A percentile compares a stretch with the other conserved stretches of the same genome.
These are phyloP conservation scores for Cyphomyrmex costatus DNA, from an alignment of 1,140 invertebrate genomes.

Conservation along the genomic window DNA sequence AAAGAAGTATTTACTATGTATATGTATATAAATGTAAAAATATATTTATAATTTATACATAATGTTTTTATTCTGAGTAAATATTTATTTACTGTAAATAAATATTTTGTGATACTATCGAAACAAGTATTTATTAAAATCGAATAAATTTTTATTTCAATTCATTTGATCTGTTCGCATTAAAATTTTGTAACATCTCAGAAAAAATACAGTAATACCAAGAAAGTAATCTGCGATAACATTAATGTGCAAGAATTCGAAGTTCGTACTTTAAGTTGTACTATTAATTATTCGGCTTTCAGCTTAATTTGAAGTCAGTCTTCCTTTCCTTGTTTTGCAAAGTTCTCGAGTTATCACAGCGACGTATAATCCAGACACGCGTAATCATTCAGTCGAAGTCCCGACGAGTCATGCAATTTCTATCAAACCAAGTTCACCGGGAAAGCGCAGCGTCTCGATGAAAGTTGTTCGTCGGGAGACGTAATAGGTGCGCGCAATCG, in stretches of 20 bases:
- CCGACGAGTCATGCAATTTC: constrained; percentile 13
- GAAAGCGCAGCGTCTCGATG: constrained; percentile 67
- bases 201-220: neutral
- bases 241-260: constrained; percentile 6
- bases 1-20: too few relatives aligned
- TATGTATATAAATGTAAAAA: too few relatives aligned
- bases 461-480: constrained; percentile 33
- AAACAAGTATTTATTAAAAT: too few relatives aligned
- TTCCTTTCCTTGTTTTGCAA: neutral
- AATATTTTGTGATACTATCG: too few relatives aligned
- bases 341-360: constrained; percentile 6
- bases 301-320: constrained; percentile 25
- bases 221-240: neutral
- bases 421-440: constrained; percentile 24
- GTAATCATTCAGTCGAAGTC: constrained; percentile 6
- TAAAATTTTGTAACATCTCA: constrained; percentile 6
- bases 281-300: constrained; percentile 29
- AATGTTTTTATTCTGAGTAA: too few relatives aligned
- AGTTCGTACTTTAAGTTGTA: constrained; percentile 34
- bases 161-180: neutral
- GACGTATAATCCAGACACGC: neutral
- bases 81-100: too few relatives aligned
- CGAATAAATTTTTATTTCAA: too few relatives aligned
- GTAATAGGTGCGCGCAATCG: neutral
- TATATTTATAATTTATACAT: too few relatives aligned